Base-by-base conservation (phyloP, 2,888 invertebrate species). In the Drosophila neonasuta region DNA sequence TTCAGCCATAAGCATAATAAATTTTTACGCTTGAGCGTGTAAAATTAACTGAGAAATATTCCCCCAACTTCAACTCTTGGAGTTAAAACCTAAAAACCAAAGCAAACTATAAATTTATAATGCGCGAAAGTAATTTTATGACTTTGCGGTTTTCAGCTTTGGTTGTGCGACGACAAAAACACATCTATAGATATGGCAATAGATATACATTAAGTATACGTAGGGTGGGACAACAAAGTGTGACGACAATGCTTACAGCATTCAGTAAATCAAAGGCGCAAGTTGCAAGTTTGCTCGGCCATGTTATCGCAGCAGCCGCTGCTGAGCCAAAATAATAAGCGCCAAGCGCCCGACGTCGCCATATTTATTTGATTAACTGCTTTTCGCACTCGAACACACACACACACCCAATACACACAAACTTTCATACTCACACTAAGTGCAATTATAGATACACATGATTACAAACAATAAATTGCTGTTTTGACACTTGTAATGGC, bases 61-160 rank as follows among this genome's bases (percentile, higher is more conserved):
- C 42, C 46, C 46, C 57, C 56, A 30, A 45, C 41, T 50, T 32
- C 50, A 6, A 34, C 8, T 13, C 29, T 24, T 24, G 24, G 24
- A 24, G 24, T 24, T 24, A 39, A 29, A 41, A 15, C 46, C 69
- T 69, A 63, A 75, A 78, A 71, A 69, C 80, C 84, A 80, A 86
- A 80, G 86, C 80, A 83, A 83, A 83, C 86, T 87, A 86, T 86
- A 88, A 88, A 89, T 89, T 89, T 88, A 89, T 87, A 89, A 89
- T 88, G 88, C 89, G 89, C 88, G 89, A 86, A 89, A 89, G 89
- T 88, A 89, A 89, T 89, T 89, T 89, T 89, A 89, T 88, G 89
- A 89, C 89, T 89, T 88, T 88, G 89, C 80, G 89, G 89, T 87
- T 87, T 88, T 72, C 24, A 75, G 87, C 80, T 77, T 75, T 82